Percentiles rank a stretch among this genome's conserved stretches.
Evolutionary conservation across 2,797 vertebrate genomes (phyloP).

Genomic region (Notolabrus celidotus): DNA sequence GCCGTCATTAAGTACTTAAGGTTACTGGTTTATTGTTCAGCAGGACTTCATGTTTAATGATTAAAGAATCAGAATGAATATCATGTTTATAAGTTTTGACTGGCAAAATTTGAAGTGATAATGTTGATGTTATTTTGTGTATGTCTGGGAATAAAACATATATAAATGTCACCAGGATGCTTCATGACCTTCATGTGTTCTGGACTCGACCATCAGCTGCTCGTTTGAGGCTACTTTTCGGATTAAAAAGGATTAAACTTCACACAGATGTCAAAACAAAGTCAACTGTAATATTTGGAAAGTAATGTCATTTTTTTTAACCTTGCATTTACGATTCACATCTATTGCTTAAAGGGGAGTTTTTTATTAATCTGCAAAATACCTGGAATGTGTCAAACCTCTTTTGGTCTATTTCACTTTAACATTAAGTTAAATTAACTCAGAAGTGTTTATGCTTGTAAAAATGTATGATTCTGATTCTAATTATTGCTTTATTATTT

Average conservation of each 20-base stretch:
- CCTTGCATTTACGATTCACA: no score
- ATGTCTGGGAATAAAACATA: slow-evolving; percentile 13
- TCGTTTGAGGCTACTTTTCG: slow-evolving; percentile 46
- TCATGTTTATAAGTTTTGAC: neutral
- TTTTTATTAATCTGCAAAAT: neutral
- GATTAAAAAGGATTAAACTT: slow-evolving; percentile 44
- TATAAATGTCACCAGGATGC: neutral
- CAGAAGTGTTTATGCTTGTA: no score
- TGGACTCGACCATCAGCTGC: slow-evolving; percentile 57
- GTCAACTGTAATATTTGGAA: neutral
- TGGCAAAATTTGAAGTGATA: no score
- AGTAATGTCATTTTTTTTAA: no score
- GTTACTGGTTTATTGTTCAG: neutral
- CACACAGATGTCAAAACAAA: slow-evolving; percentile 28
- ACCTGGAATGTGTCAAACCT: neutral
- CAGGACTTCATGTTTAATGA: neutral
- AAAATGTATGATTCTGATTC: no score
- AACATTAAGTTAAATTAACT: no score
- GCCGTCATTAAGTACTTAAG: slow-evolving; percentile 21
- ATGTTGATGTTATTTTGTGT: no score
- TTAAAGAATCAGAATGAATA: neutral
- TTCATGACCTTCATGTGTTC: slow-evolving; percentile 43
- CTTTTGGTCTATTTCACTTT: no score
- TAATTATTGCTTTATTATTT: no score
- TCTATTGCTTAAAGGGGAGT: neutral